These are phyloP conservation scores for Ceyx margarethae DNA, from an alignment of 2,113 vertebrate genomes.

Conservation along the genomic window DNA sequence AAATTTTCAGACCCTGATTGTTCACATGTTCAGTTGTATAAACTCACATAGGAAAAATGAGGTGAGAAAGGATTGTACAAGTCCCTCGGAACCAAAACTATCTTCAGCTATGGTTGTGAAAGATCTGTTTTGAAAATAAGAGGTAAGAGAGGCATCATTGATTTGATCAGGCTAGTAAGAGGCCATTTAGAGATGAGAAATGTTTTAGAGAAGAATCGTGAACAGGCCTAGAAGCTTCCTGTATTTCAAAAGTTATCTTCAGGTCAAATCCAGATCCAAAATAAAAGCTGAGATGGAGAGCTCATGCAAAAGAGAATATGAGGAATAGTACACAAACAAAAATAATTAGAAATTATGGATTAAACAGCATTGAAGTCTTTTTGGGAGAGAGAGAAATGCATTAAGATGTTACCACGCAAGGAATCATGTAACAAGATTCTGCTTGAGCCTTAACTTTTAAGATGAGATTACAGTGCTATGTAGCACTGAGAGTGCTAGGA, in stretches of 20 bases:
- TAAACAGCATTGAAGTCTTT: not conserved
- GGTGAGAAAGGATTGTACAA: not conserved
- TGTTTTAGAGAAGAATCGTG: not conserved
- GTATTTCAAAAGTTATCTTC: not conserved
- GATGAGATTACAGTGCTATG: not conserved
- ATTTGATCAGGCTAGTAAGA: not conserved
- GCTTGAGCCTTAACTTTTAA: not conserved
- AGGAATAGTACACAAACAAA: not conserved
- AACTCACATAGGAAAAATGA: not conserved
- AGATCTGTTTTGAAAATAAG: constrained; percentile 12
- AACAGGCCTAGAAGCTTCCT: not conserved
- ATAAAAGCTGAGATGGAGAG: not conserved
- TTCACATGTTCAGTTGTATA: not conserved
- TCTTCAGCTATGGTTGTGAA: not conserved
- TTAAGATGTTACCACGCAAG: not conserved
- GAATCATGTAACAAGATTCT: not conserved
- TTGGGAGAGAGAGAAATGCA: not conserved
- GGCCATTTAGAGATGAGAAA: not conserved
- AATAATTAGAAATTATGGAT: not conserved
- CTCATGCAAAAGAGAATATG: not conserved
- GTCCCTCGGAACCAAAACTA: not conserved
- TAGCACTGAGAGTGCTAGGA: not conserved
- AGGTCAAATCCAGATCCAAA: not conserved
- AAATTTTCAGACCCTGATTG: not conserved
- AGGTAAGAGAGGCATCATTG: not conserved